A percentile compares a stretch with the other conserved stretches of the same genome.
phyloP scores from a whole-genome alignment of 2,888 invertebrate genomes.

The Drosophila longiperda region DNA sequence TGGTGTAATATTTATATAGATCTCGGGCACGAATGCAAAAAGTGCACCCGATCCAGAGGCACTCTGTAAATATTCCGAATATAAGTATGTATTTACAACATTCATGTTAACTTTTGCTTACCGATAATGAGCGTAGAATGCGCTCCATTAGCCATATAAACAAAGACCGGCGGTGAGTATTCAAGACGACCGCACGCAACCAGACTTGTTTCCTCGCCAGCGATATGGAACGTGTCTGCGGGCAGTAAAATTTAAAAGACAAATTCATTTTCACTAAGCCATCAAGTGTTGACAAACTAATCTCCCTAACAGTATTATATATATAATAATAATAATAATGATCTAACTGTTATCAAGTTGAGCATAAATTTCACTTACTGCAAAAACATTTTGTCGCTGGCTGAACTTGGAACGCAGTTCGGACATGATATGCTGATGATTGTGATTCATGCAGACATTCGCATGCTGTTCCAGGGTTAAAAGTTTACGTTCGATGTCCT shows the following conservation, averaged over 20 bases:
- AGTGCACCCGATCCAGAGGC: slow-evolving; percentile 87
- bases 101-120: slow-evolving; percentile 35
- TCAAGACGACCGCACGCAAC: slow-evolving; percentile 88
- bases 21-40: slow-evolving; percentile 89
- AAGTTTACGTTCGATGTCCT: slow-evolving; percentile 82
- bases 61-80: slow-evolving; percentile 77
- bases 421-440: slow-evolving; percentile 80
- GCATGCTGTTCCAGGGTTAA: slow-evolving; percentile 78
- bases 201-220: slow-evolving; percentile 88
- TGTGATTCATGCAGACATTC: slow-evolving; percentile 78
- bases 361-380: slow-evolving; percentile 61
- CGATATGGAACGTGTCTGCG: slow-evolving; percentile 86
- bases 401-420: slow-evolving; percentile 82
- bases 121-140: slow-evolving; percentile 85
- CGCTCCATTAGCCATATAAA: slow-evolving; percentile 87
- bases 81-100: neutral
- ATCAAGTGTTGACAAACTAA: neutral
- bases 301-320: neutral
- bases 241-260: too few species aligned
- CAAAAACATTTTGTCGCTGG: slow-evolving; percentile 84
- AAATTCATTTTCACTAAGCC: neutral
- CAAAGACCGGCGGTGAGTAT: slow-evolving; percentile 86
- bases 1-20: slow-evolving; percentile 87
- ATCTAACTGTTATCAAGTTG: neutral
- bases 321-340: neutral